Base-by-base conservation (phyloP, 1,140 invertebrate genomes). In the Papilio aristodemus region DNA sequence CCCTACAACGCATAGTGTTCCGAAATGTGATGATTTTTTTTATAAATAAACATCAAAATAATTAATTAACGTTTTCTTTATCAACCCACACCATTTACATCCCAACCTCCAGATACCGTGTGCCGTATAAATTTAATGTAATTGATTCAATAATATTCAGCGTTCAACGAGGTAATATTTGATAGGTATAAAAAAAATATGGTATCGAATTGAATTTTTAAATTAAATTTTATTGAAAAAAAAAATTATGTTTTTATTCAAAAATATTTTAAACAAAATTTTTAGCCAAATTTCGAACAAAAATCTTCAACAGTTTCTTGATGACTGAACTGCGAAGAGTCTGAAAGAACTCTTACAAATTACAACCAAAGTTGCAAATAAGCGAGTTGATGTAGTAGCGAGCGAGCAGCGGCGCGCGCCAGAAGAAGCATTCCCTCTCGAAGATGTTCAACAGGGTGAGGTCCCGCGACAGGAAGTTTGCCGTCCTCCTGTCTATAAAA, bases 281-380 rank as follows among this genome's bases (percentile, higher is more conserved):
- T 13, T 39, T 39, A 39, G 13, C 38, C 38, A 39, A n/a, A 13
- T 39, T 4, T 39, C 38, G 13, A 39, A 32, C 2, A 39, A 39
- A 13, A 13, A 39, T 39, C 38, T 38, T 13, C 38, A 39, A 54
- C 6, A 11, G 11, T 11, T 1, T 10, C n/a, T 10, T 8, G 8
- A 41, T 7, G 14, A 5, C 1, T 7, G 4, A 43, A 43, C n/a
- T 54, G 46, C 10, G 10, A 4, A 54, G 6, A 4, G 3, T 2
- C 8, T 11, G 22, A 25, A 36, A 11, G 2, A 32, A 32, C 27
- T 17, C 17, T 70, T 72, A 76, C 37, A 17, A 75, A 17, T 79
- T 60, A 41, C 86, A 89, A 2, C 83, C 79, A 38, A 83, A 89
- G 62, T 87, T 72, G 36, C 86, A 89, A 17, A 86, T 73, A 0